Evolutionary conservation across 1,140 invertebrate species (phyloP).

Genomic region (Lepidotrigona ventralis): DNA sequence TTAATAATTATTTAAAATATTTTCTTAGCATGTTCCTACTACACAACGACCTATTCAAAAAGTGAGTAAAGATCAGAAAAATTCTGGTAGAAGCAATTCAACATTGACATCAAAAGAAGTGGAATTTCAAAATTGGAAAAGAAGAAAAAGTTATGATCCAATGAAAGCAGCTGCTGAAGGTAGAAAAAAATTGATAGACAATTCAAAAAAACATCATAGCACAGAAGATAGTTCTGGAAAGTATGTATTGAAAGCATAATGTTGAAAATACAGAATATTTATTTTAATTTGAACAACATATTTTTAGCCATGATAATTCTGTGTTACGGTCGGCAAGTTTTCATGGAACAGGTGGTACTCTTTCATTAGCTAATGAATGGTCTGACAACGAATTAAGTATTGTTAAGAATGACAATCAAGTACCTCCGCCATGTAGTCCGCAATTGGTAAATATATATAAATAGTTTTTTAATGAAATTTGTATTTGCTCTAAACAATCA

Average conservation of each 20-base stretch:
- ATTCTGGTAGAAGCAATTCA: constrained; percentile 82
- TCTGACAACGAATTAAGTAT: constrained; percentile 69
- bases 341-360: constrained; percentile 78
- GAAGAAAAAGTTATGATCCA: constrained; percentile 94
- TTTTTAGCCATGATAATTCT: constrained; percentile 75
- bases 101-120: constrained; percentile 86
- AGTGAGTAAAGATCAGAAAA: constrained; percentile 62
- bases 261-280: constrained; percentile 8
- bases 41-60: constrained; percentile 60
- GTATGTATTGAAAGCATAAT: constrained; percentile 35
- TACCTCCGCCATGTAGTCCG: constrained; percentile 68
- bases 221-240: constrained; percentile 63
- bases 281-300: constrained; percentile 16
- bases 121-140: constrained; percentile 95
- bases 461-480: neutral
- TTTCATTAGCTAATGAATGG: constrained; percentile 70
- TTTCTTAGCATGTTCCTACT: constrained; percentile 45
- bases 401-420: constrained; percentile 65
- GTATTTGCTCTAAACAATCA: neutral
- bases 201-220: constrained; percentile 74
- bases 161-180: constrained; percentile 92
- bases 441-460: constrained; percentile 56
- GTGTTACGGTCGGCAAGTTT: constrained; percentile 81
- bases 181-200: constrained; percentile 81
- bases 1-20: constrained; percentile 17